Evolutionary conservation across 1,140 invertebrate genomes (phyloP).

Genomic region (Leptonema lineaticorne): DNA sequence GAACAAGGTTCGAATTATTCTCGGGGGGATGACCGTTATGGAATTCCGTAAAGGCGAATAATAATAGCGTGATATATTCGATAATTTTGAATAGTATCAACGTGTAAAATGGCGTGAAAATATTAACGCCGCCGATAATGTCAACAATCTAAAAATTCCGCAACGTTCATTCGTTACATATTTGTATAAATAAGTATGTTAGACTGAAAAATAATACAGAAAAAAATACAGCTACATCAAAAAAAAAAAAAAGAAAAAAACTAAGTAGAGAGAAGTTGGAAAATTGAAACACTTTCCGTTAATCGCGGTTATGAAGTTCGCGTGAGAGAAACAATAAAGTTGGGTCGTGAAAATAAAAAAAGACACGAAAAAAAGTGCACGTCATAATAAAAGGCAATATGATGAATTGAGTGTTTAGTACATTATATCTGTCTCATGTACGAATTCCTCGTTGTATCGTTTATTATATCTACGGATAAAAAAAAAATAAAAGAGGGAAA

Average conservation of each 20-base stretch:
- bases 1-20: slow-evolving; percentile 6
- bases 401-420: slow-evolving; percentile 2
- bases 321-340: neutral
- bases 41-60: neutral
- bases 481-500: no score
- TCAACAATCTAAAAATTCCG: neutral
- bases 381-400: neutral
- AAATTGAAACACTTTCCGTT: neutral
- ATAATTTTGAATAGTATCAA: neutral
- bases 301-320: neutral
- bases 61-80: neutral
- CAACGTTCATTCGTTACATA: neutral
- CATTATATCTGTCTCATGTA: no score
- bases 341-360: neutral
- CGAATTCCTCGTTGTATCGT: no score
- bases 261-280: no score
- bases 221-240: neutral
- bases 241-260: no score
- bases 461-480: no score
- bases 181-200: no score
- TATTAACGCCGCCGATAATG: neutral
- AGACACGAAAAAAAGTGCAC: neutral
- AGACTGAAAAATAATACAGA: neutral
- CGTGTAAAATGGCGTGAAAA: neutral
- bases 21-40: slow-evolving; percentile 9